Conservation (phyloP, 2,888 invertebrate species). For the Megalurothrips usitatus region DNA sequence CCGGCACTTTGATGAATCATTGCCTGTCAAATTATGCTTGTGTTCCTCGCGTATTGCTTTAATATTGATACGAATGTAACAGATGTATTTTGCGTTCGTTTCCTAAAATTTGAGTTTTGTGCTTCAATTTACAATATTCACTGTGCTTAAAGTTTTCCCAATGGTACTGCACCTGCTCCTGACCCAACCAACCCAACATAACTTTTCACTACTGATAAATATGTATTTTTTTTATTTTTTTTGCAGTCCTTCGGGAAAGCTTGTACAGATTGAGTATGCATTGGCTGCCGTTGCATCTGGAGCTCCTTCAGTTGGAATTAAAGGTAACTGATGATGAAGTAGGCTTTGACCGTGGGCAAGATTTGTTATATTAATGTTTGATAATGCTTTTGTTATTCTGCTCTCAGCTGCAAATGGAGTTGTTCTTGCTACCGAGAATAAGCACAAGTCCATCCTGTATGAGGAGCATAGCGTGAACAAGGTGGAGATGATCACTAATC, state of each 20-base stretch:
- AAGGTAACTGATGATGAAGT: slow-evolving; percentile 58
- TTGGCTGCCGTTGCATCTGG: slow-evolving; percentile 97
- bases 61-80: no score
- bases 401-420: slow-evolving; percentile 89
- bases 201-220: background rate
- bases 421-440: slow-evolving; percentile 97
- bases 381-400: slow-evolving; percentile 29
- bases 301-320: slow-evolving; percentile 97
- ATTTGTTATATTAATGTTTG: background rate
- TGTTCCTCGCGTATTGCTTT: background rate
- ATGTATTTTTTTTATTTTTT: slow-evolving; percentile 39
- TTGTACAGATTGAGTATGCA: slow-evolving; percentile 99
- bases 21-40: slow-evolving; percentile 31
- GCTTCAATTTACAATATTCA: no score
- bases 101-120: no score
- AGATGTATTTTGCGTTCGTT: no score
- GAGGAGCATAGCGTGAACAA: slow-evolving; percentile 97
- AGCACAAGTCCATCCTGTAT: slow-evolving; percentile 92
- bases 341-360: background rate
- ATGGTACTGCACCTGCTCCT: no score
- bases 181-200: background rate
- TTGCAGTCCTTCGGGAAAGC: slow-evolving; percentile 94
- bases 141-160: no score
- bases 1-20: slow-evolving; percentile 27
- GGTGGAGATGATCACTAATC: slow-evolving; percentile 91